Conservation (phyloP, 2,797 vertebrate genomes). For the Acipenser transmontanus region DNA sequence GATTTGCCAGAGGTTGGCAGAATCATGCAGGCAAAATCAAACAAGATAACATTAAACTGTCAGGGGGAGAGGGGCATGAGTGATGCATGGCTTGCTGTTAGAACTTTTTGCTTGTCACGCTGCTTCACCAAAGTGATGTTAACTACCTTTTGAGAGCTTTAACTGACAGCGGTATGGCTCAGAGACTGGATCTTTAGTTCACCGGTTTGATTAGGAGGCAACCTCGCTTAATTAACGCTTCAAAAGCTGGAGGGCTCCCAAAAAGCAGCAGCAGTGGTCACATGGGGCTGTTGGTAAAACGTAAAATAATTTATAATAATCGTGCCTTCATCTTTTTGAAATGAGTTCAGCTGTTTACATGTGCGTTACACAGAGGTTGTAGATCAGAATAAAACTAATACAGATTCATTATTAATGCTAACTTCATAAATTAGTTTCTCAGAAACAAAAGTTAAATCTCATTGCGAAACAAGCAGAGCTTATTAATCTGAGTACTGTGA, state of each 20-base stretch:
- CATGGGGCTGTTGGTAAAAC: too few relatives aligned
- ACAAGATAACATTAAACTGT: too few relatives aligned
- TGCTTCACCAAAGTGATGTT: constrained; percentile 69
- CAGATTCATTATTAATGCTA: neutral
- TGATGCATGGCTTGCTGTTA: constrained; percentile 70
- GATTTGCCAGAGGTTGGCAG: too few relatives aligned
- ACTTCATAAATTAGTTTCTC: neutral
- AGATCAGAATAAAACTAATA: neutral
- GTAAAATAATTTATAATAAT: too few relatives aligned
- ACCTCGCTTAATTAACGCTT: constrained; percentile 70
- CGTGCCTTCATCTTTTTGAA: too few relatives aligned
- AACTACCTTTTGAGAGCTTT: constrained; percentile 69
- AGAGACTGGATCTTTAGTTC: constrained; percentile 68
- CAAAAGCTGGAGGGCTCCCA: constrained; percentile 44
- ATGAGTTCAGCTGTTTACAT: constrained; percentile 41
- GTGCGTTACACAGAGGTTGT: constrained; percentile 38
- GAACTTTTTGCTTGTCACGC: constrained; percentile 66
- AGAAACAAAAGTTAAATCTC: neutral
- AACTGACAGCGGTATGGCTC: constrained; percentile 62
- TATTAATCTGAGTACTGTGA: neutral
- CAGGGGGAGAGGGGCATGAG: constrained; percentile 34
- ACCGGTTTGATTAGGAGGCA: constrained; percentile 61
- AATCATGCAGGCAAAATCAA: constrained; percentile 30
- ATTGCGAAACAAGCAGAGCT: neutral
- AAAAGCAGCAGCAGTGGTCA: constrained; percentile 2